Evolutionary conservation across 1,140 invertebrate genomes (phyloP).

Genomic region (Panagrolaimus sp.): DNA sequence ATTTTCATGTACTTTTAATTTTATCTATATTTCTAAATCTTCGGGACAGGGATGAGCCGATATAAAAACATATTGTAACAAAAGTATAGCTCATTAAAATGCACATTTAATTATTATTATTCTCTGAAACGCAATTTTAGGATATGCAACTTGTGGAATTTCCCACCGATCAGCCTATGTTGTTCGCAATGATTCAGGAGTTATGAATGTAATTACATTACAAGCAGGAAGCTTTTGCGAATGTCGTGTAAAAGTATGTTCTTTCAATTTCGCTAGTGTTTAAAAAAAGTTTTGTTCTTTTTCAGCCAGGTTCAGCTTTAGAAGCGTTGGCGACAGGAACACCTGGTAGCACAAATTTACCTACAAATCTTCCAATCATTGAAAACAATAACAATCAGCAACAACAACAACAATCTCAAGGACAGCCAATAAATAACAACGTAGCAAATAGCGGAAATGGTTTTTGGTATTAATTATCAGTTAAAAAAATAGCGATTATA

Average conservation of each 20-base stretch:
- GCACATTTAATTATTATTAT: too few species aligned
- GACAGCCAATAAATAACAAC: too few species aligned
- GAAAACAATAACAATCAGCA: neutral
- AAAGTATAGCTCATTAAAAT: too few species aligned
- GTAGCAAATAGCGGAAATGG: too few species aligned
- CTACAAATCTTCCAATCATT: slow-evolving; percentile 4
- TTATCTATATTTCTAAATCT: too few species aligned
- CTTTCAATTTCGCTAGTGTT: too few species aligned
- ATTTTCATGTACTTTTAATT: too few species aligned
- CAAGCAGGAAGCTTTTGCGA: slow-evolving; percentile 22
- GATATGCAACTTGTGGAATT: slow-evolving; percentile 15
- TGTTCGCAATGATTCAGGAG: slow-evolving; percentile 15
- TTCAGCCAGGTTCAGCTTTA: neutral
- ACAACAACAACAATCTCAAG: too few species aligned
- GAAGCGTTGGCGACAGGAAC: neutral
- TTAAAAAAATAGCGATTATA: too few species aligned
- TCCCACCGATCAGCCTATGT: slow-evolving; percentile 19
- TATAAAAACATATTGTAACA: too few species aligned
- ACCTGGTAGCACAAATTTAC: neutral
- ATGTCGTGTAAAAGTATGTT: slow-evolving; percentile 67
- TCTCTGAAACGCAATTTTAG: neutral
- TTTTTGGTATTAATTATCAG: too few species aligned
- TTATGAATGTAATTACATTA: slow-evolving; percentile 11
- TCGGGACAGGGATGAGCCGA: too few species aligned
- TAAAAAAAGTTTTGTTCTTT: neutral